Conservation (phyloP, 2,888 invertebrate species). For the Yponomeuta evonymella region DNA sequence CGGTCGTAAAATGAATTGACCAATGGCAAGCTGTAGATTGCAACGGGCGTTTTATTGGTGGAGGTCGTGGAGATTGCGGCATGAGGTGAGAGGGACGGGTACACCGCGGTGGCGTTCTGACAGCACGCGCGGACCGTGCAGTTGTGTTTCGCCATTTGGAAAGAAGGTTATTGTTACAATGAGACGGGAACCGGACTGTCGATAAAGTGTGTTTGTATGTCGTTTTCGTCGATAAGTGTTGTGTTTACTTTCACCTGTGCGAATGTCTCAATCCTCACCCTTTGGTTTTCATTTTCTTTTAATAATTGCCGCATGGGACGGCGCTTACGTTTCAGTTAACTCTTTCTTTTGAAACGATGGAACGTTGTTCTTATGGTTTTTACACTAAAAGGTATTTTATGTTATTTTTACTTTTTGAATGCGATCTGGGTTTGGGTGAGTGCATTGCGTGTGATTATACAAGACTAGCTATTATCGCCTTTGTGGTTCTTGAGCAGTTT, state of each 20-base stretch:
- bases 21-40: slow-evolving; percentile 44
- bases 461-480: slow-evolving; percentile 10
- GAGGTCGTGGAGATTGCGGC: slow-evolving; percentile 45
- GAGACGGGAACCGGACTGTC: slow-evolving; percentile 69
- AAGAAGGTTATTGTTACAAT: slow-evolving; percentile 72
- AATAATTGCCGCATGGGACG: slow-evolving; percentile 72
- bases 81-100: slow-evolving; percentile 42
- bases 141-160: slow-evolving; percentile 69
- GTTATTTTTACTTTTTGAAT: slow-evolving; percentile 69
- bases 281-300: slow-evolving; percentile 69
- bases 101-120: slow-evolving; percentile 40
- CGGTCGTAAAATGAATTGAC: slow-evolving; percentile 55
- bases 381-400: slow-evolving; percentile 87
- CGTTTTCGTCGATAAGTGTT: slow-evolving; percentile 74
- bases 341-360: slow-evolving; percentile 81
- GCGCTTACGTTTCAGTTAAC: slow-evolving; percentile 74
- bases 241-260: slow-evolving; percentile 75
- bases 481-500: background rate
- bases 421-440: slow-evolving; percentile 56
- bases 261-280: slow-evolving; percentile 73
- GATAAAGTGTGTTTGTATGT: slow-evolving; percentile 77
- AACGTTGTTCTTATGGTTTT: slow-evolving; percentile 87
- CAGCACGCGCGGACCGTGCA: slow-evolving; percentile 46
- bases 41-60: slow-evolving; percentile 67
- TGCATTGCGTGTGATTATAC: slow-evolving; percentile 61